Conservation (phyloP, 2,797 vertebrate species). For the Aplochiton taeniatus region DNA sequence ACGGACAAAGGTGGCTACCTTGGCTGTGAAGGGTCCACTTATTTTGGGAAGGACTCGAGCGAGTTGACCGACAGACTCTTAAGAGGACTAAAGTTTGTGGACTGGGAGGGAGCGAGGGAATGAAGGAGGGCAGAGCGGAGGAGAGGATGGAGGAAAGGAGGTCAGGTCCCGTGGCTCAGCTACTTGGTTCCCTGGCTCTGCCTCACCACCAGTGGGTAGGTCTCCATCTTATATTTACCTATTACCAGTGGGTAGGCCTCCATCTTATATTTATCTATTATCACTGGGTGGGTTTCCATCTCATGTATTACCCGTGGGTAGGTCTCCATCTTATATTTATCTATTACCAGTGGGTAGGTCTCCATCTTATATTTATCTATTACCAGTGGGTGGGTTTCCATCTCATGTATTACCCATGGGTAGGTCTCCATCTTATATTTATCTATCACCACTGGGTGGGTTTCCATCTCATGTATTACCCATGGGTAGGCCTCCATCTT, state of each 20-base stretch:
- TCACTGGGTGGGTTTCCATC: neutral
- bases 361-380: neutral
- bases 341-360: no score
- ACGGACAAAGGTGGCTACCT: no score
- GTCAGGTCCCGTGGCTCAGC: conserved; percentile 72
- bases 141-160: conserved; percentile 64
- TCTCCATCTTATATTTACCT: conserved; percentile 28
- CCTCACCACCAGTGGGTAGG: conserved; percentile 80
- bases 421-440: neutral
- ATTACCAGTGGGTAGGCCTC: neutral
- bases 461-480: no score
- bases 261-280: neutral
- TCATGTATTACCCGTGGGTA: neutral
- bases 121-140: conserved; percentile 59
- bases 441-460: neutral
- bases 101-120: conserved; percentile 15
- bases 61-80: no score
- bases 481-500: no score
- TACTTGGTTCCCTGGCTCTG: conserved; percentile 75
- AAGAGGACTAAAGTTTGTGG: neutral
- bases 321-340: no score
- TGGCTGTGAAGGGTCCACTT: no score
- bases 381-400: no score
- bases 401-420: no score
- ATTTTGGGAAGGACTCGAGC: no score